Evolutionary conservation across 2,113 vertebrate species (phyloP), one percentile per base, ranked within the genome.

Genomic region (Passer domesticus): DNA sequence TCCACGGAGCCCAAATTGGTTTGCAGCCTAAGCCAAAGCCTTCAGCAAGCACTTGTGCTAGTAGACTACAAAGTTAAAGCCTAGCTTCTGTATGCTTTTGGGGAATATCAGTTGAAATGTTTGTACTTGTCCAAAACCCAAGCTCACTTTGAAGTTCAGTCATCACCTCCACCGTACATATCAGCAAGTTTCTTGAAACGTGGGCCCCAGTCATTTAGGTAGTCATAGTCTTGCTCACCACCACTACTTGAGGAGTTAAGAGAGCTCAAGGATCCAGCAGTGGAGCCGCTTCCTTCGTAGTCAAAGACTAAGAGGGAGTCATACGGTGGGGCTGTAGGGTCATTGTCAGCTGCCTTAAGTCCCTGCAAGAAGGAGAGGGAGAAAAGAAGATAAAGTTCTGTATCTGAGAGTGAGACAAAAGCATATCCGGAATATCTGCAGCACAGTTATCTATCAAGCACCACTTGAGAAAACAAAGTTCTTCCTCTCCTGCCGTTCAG

Each of bases 161-260:
- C 99, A 72, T 99, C 99, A 43, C 98, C 99, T 86, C 99, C 99
- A 11, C 99, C 99, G 5, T 99, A 99, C 99, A 99, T 99, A 97
- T 99, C 99, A 27, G 99, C 99, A 60, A 99, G 99, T 98, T 99
- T 99, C 98, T 99, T 99, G 97, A 99, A 99, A 86, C 99, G 98
- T 22, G 99, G 99, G 64, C 99, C 99, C 99, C 99, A 99, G 97
- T 99, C 99, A 95, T 99, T 99, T 98, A 99, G 99, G 98, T 99
- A 99, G 97, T 99, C 99, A 98, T 99, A 99, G 98, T 99, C 99
- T 98, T 99, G 99, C 98, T 99, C 99, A 7, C 99, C 99, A 59
- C 99, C 99, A 91, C 99, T 99, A 98, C 99, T 99, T 76, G 99
- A 99, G 63, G 99, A 99, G 97, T 99, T 99, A 92, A 99, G 99